Conservation (phyloP, 2,888 invertebrate genomes). For the Sarcophaga variegata region DNA sequence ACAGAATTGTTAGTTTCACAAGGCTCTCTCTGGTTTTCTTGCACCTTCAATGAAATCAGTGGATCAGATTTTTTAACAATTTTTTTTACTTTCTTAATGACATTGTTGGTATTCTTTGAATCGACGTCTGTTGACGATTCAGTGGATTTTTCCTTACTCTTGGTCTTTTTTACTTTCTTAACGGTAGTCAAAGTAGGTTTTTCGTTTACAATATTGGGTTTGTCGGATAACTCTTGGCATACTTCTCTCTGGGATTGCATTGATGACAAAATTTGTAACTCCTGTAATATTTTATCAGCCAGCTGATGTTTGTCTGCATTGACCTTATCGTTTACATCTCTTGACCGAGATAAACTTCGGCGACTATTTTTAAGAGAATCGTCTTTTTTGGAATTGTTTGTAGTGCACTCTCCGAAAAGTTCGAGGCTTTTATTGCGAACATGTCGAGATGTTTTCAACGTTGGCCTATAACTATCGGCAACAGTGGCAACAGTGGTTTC, state of each 20-base stretch:
- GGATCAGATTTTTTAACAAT: constrained; percentile 76
- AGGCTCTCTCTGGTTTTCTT: constrained; percentile 56
- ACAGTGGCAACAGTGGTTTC: constrained; percentile 67
- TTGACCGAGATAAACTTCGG: constrained; percentile 75
- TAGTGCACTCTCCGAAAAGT: constrained; percentile 72
- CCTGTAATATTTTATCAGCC: constrained; percentile 80
- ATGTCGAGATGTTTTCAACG: constrained; percentile 71
- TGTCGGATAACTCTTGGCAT: neutral
- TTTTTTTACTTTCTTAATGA: constrained; percentile 77
- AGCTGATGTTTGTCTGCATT: constrained; percentile 77
- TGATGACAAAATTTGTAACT: constrained; percentile 78
- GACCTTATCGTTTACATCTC: constrained; percentile 71
- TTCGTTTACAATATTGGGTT: constrained; percentile 58
- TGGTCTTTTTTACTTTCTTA: constrained; percentile 76
- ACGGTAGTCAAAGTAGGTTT: constrained; percentile 70
- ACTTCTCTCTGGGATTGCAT: constrained; percentile 75
- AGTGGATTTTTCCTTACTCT: constrained; percentile 75
- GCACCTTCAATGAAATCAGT: constrained; percentile 60
- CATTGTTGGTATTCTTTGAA: constrained; percentile 69
- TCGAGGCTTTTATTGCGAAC: constrained; percentile 80
- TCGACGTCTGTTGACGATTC: constrained; percentile 66
- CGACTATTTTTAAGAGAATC: constrained; percentile 70
- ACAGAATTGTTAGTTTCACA: constrained; percentile 52
- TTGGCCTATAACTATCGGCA: neutral
- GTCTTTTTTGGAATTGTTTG: constrained; percentile 1